These are phyloP conservation scores for Hylomyscus alleni DNA, from an alignment of 2,797 vertebrate genomes.

Conservation along the genomic window DNA sequence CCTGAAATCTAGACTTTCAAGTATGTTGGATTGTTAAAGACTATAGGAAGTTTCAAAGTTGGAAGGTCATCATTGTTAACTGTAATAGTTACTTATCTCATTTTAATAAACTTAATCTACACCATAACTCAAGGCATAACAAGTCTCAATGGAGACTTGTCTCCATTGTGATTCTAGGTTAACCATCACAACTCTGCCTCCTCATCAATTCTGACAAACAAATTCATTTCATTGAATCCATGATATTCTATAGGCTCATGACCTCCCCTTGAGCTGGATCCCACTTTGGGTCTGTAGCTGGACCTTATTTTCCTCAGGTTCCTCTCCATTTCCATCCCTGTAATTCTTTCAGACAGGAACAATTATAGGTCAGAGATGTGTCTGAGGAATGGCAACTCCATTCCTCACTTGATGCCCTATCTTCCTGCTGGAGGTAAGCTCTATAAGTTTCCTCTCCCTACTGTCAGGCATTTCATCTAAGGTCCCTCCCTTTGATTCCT, in stretches of 20 bases:
- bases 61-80: not conserved
- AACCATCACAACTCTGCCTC: not conserved
- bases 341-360: too few species aligned
- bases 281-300: too few species aligned
- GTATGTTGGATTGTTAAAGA: not conserved
- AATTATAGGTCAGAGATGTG: too few species aligned
- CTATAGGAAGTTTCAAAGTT: not conserved
- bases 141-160: not conserved
- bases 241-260: not conserved
- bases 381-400: too few species aligned
- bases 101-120: not conserved
- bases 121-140: not conserved
- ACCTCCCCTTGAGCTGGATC: too few species aligned
- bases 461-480: too few species aligned
- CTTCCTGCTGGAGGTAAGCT: too few species aligned
- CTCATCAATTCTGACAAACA: not conserved
- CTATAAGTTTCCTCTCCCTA: too few species aligned
- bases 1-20: not conserved
- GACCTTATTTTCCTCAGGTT: too few species aligned
- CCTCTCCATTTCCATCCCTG: too few species aligned
- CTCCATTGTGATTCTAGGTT: not conserved
- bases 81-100: not conserved
- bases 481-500: too few species aligned
- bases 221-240: not conserved
- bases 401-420: too few species aligned